Percentiles rank a stretch among this genome's conserved stretches.
These are phyloP conservation scores for Lithophane leautieri DNA, from an alignment of 2,888 invertebrate genomes.

Conservation along the genomic window DNA sequence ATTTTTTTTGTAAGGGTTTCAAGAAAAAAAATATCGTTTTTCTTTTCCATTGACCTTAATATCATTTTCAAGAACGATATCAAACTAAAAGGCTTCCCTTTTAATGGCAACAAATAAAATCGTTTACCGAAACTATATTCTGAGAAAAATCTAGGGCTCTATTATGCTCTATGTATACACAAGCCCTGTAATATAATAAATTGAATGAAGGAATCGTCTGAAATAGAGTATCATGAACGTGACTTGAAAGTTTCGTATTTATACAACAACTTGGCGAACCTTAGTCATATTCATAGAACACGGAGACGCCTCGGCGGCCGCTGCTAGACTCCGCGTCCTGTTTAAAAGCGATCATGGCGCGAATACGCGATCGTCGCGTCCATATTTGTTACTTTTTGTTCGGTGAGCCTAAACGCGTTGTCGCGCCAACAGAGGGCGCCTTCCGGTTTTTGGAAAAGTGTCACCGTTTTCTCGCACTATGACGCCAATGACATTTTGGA, in stretches of 20 bases:
- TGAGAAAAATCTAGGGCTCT: slow-evolving; percentile 52
- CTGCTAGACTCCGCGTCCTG: background rate
- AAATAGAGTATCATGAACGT: slow-evolving; percentile 77
- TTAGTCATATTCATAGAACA: slow-evolving; percentile 16
- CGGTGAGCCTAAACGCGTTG: too few species aligned
- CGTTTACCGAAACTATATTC: slow-evolving; percentile 48
- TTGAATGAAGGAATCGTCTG: slow-evolving; percentile 74
- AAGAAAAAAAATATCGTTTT: background rate
- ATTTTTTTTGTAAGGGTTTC: slow-evolving; percentile 2
- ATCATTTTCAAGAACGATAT: slow-evolving; percentile 18
- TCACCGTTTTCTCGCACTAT: background rate
- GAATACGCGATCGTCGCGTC: too few species aligned
- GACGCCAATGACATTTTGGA: background rate
- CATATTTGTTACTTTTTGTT: too few species aligned
- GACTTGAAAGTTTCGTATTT: slow-evolving; percentile 74
- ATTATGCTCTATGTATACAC: slow-evolving; percentile 33
- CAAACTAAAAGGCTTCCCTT: slow-evolving; percentile 38
- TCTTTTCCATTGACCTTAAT: slow-evolving; percentile 1
- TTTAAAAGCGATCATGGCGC: too few species aligned
- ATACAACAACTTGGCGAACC: slow-evolving; percentile 61
- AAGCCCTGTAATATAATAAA: slow-evolving; percentile 73
- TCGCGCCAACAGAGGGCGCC: too few species aligned
- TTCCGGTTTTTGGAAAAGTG: too few species aligned
- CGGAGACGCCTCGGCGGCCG: background rate
- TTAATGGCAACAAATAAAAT: slow-evolving; percentile 47